These are phyloP conservation scores for Rhamnusium bicolor DNA, from an alignment of 2,888 invertebrate species.

Conservation along the genomic window DNA sequence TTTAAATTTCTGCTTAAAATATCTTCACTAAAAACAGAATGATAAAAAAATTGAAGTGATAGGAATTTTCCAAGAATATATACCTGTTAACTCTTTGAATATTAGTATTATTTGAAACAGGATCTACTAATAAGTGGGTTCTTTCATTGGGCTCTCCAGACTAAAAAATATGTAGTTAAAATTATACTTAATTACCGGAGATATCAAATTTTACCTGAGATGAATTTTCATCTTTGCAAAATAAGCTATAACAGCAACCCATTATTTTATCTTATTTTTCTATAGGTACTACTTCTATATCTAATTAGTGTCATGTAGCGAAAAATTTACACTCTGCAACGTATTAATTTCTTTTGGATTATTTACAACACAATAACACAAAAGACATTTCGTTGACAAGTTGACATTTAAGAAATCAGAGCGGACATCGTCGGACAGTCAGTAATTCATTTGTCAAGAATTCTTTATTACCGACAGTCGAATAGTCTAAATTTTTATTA, in stretches of 20 bases:
- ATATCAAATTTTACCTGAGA: constrained; percentile 74
- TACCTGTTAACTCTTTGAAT: constrained; percentile 80
- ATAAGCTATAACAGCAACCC: constrained; percentile 82
- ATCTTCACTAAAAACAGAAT: constrained; percentile 75
- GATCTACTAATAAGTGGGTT: constrained; percentile 85
- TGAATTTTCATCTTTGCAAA: constrained; percentile 80
- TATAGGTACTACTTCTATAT: constrained; percentile 30
- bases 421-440: neutral
- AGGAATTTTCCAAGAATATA: constrained; percentile 36
- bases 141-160: constrained; percentile 80
- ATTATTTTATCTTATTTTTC: constrained; percentile 68
- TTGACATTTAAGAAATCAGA: constrained; percentile 6
- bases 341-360: constrained; percentile 31
- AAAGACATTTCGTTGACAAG: constrained; percentile 14
- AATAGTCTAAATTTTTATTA: too few relatives aligned
- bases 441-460: neutral
- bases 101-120: constrained; percentile 82
- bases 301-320: constrained; percentile 34
- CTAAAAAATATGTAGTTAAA: constrained; percentile 63
- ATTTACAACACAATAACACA: constrained; percentile 36
- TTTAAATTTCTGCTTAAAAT: constrained; percentile 77
- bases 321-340: neutral
- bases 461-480: neutral
- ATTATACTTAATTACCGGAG: neutral
- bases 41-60: constrained; percentile 28